These are phyloP conservation scores for Rattus rattus DNA, from an alignment of 2,113 vertebrate genomes.

Conservation along the genomic window DNA sequence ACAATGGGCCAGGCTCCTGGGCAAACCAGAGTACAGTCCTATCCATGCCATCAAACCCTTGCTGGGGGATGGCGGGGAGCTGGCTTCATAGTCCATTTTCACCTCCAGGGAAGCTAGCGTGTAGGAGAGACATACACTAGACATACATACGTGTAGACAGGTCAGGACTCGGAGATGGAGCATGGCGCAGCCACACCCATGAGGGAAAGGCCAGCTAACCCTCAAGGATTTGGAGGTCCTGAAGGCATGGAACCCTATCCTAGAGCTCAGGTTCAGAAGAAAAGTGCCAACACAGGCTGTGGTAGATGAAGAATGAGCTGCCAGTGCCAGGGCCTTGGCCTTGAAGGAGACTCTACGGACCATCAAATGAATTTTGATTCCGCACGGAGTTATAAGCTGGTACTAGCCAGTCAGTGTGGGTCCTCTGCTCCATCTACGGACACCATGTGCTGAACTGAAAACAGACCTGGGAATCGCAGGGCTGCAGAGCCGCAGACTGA, in stretches of 20 bases:
- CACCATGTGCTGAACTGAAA: neutral
- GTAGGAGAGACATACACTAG: neutral
- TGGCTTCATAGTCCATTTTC: constrained; percentile 25
- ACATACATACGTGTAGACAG: neutral
- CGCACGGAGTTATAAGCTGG: neutral
- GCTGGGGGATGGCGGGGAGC: too few species aligned
- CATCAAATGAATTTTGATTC: neutral
- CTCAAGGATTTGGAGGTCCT: neutral
- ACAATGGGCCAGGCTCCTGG: neutral
- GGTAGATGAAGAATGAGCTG: constrained; percentile 15
- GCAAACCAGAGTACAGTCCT: neutral
- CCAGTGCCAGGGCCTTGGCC: neutral
- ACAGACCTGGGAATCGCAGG: neutral
- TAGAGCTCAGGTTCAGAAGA: neutral
- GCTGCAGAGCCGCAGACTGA: neutral
- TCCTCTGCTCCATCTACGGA: neutral
- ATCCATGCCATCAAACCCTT: neutral
- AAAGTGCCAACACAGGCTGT: neutral
- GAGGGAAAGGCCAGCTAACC: neutral
- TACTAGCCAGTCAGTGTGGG: neutral
- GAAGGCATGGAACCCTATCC: neutral
- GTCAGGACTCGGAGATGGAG: neutral
- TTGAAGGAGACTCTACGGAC: neutral
- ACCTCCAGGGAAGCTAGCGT: constrained; percentile 8
- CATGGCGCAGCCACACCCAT: neutral